Conservation (phyloP, 1,140 invertebrate species). For the Lithobius niger region DNA sequence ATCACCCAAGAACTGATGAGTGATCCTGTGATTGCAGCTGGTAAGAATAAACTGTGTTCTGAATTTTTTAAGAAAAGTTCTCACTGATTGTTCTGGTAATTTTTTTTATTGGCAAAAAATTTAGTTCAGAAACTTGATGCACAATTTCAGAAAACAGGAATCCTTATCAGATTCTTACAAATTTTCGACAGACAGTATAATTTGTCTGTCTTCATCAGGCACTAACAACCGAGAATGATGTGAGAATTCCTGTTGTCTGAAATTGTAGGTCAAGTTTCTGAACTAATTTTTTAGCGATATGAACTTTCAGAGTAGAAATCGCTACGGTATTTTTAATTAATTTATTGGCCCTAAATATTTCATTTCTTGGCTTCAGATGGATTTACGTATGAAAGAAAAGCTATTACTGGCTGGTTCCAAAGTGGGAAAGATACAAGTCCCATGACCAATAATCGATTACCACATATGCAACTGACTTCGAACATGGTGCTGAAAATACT, state of each 20-base stretch:
- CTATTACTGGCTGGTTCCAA: constrained; percentile 59
- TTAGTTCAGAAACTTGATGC: too few species aligned
- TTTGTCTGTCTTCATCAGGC: too few species aligned
- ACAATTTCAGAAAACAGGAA: too few species aligned
- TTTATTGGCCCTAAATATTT: neutral
- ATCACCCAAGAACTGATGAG: constrained; percentile 67
- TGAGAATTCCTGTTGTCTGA: too few species aligned
- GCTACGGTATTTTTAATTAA: neutral
- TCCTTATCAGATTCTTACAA: too few species aligned
- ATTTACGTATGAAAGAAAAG: constrained; percentile 57
- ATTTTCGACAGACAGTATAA: too few species aligned
- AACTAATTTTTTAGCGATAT: too few species aligned
- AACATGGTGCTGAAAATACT: constrained; percentile 35
- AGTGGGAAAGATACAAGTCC: constrained; percentile 56
- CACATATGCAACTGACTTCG: constrained; percentile 40
- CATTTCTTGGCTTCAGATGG: constrained; percentile 43
- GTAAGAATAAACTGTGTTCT: too few species aligned
- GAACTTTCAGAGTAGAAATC: too few species aligned
- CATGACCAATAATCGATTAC: constrained; percentile 53
- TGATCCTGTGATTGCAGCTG: constrained; percentile 56
- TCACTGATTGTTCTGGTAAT: neutral
- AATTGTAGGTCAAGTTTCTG: too few species aligned
- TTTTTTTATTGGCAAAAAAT: neutral
- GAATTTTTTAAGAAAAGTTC: too few species aligned
- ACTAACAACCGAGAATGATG: too few species aligned